These are phyloP conservation scores for Gorsachius goisagi DNA, from an alignment of 2,113 vertebrate species.

Conservation along the genomic window DNA sequence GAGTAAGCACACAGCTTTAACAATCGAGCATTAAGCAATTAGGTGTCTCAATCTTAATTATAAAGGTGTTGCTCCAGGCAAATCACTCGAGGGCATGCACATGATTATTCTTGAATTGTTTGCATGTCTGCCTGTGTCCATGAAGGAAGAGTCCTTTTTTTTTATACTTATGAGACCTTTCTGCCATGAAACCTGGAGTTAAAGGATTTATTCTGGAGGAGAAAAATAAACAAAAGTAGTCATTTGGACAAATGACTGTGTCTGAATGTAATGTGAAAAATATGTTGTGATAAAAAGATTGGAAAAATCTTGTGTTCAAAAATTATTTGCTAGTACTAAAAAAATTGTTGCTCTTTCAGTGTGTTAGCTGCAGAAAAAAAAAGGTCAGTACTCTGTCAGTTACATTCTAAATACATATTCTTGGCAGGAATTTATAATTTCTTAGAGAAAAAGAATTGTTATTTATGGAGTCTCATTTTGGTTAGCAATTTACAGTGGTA, in stretches of 20 bases:
- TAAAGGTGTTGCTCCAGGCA: neutral
- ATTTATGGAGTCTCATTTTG: neutral
- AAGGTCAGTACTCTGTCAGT: neutral
- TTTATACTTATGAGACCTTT: neutral
- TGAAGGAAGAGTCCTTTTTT: neutral
- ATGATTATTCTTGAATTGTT: neutral
- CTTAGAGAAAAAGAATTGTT: neutral
- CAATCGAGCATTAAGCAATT: neutral
- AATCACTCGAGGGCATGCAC: neutral
- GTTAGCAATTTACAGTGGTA: neutral
- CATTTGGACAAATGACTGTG: neutral
- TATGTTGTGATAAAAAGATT: neutral
- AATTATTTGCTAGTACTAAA: neutral
- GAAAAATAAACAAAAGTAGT: neutral
- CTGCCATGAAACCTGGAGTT: neutral
- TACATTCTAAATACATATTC: neutral
- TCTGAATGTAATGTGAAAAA: neutral
- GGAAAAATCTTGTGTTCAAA: neutral
- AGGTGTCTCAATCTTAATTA: neutral
- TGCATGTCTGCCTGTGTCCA: neutral
- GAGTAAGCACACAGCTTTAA: neutral
- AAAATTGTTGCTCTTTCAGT: neutral
- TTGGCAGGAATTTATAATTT: neutral
- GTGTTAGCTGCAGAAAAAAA: neutral
- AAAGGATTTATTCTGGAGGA: neutral